Evolutionary conservation across 2,888 invertebrate genomes (phyloP), one percentile per base, ranked within the genome.

Genomic region (Drosophila tanythrix): DNA sequence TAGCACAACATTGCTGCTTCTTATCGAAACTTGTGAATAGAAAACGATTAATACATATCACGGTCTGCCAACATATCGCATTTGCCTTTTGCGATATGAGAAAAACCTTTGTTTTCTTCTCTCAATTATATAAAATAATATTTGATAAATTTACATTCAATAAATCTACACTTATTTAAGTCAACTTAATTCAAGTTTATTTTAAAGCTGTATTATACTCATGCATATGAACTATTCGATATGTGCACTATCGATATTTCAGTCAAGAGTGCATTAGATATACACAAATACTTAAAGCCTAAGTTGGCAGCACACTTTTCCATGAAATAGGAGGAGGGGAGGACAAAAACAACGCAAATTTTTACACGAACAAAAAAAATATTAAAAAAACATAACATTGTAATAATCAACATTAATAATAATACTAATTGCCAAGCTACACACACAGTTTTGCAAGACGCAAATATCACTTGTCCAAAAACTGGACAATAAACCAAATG

Each of bases 321-420:
- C 50, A 50, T 62, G 61, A 58, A 31, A 66, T n/a, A 66, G 66
- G 81, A 63, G 68, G 68, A 66, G 77, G 81, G 77, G 79, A n/a
- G 35, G 21, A 66, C 38, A 62, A 73, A 81, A 79, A 66, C 78
- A 81, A 74, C 65, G 69, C 81, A 78, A 74, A 70, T 59, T 77
- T 81, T 62, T 73, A 59, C 53, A 52, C 65, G 35, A 64, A 46
- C 46, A 25, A 46, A 46, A 46, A 46, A 46, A 46, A 46, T 25
- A 46, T 21, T 21, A 46, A 13, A 53, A 59, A 70, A 69, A 60
- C 25, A 52, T 63, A 77, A 64, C 43, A 63, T 38, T 56, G 43
- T n/a, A 13, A 15, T 51, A 56, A 38, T 38, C 13, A 51, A 66
- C 31, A 11, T 63, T 64, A 50, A 38, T 15, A n/a, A 27, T 56